Percentiles rank a stretch among this genome's conserved stretches.
Conservation (phyloP, 2,113 vertebrate species). For the Microtus montanus region DNA sequence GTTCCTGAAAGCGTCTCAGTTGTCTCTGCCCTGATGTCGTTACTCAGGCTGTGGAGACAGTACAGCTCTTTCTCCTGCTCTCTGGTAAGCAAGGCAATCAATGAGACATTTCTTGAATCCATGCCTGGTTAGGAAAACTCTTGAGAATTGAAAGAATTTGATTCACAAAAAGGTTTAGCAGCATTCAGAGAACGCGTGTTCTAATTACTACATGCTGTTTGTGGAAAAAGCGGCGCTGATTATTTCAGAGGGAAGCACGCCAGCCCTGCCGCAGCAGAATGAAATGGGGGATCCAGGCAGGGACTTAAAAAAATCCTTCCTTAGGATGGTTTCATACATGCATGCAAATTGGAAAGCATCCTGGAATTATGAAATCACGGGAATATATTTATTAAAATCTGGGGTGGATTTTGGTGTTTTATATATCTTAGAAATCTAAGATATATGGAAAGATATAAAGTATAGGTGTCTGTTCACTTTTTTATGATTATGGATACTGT, state of each 20-base stretch:
- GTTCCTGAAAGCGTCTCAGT: slow-evolving; percentile 52
- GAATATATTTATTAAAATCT: slow-evolving; percentile 40
- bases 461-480: slow-evolving; percentile 2
- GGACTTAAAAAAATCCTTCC: neutral
- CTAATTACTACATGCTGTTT: slow-evolving; percentile 64
- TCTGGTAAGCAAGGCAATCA: slow-evolving; percentile 67
- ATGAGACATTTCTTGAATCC: slow-evolving; percentile 74
- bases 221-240: slow-evolving; percentile 58
- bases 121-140: slow-evolving; percentile 70
- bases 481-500: neutral
- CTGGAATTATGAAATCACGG: slow-evolving; percentile 3
- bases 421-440: slow-evolving; percentile 52
- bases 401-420: neutral
- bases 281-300: slow-evolving; percentile 29
- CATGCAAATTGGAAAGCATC: neutral
- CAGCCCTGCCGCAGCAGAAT: slow-evolving; percentile 32
- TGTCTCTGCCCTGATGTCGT: slow-evolving; percentile 11
- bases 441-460: slow-evolving; percentile 3
- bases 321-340: neutral
- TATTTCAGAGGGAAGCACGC: slow-evolving; percentile 63
- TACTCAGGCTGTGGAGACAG: slow-evolving; percentile 31
- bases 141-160: slow-evolving; percentile 73
- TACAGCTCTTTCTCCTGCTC: slow-evolving; percentile 41
- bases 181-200: slow-evolving; percentile 66
- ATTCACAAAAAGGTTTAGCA: slow-evolving; percentile 74